Base-by-base conservation (phyloP, 2,888 invertebrate genomes). In the Macropis europaea region DNA sequence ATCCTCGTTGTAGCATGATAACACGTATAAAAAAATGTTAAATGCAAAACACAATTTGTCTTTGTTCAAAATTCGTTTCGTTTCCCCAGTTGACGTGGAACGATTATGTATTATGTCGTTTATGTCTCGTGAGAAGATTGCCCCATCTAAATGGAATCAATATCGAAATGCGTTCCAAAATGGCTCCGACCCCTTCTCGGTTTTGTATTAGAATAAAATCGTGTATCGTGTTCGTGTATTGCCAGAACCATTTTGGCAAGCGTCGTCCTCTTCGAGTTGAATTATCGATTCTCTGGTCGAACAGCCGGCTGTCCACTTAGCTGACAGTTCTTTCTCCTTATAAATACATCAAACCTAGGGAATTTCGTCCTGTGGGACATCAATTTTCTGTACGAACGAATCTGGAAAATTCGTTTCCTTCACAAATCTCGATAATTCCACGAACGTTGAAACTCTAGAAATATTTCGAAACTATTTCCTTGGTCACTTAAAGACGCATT, bases 191-290 rank as follows among this genome's bases (percentile, higher is more conserved):
- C 30, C 50, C 11, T 28, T 7, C 17, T 26, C 34, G 19, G 19
- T 36, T 48, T 57, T 42, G 30, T 26, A 32, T 50, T 42, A 26
- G 48, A 48, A 54, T 50, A 50, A 61, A 68, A 54, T 48, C 36
- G 5, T 17, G 11, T 13, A 15, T 15, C 17, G 24, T 24, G 11
- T n/a, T 26, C 30, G 3, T 2, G 19, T 36, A 50, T 50, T 68
- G 36, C 57, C 57, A 30, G 53, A 38, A 48, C 22, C 34, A 13
- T 63, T 66, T 71, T 60, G 66, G 56, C 54, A 60, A 59, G 38
- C 28, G n/a, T 32, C 57, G 40, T 22, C 47, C 15, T 28, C 28
- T 15, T 2, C 11, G 24, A 38, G 52, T 52, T 43, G 11, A 38
- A 38, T 50, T 60, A 71, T 73, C 50, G 64, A 71, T 66, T 60